These are phyloP conservation scores for Liposcelis brunnea DNA, from an alignment of 2,888 invertebrate species.

Conservation along the genomic window DNA sequence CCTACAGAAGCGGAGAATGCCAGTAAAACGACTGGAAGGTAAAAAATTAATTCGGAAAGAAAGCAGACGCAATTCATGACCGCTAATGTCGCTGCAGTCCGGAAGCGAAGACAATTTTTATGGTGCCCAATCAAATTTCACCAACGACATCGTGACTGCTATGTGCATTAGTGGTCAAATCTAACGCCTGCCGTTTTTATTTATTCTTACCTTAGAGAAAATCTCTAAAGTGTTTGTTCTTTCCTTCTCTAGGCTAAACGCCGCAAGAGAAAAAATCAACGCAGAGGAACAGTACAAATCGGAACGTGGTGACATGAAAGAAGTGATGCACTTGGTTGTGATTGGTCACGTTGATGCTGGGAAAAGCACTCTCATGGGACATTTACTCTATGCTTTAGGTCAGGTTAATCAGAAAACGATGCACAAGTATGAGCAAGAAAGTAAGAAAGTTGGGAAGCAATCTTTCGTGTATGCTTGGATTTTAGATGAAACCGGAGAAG, in stretches of 20 bases:
- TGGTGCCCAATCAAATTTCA: too few relatives aligned
- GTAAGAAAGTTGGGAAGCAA: conserved; percentile 91
- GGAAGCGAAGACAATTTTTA: too few relatives aligned
- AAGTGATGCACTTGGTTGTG: conserved; percentile 78
- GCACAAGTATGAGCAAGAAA: conserved; percentile 96
- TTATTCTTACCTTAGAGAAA: background rate
- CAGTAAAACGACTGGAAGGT: background rate
- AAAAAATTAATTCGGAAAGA: too few relatives aligned
- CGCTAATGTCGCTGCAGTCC: too few relatives aligned
- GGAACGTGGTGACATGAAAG: conserved; percentile 64
- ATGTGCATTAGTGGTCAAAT: too few relatives aligned
- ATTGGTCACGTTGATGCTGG: conserved; percentile 97
- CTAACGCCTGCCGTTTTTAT: too few relatives aligned
- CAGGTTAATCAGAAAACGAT: conserved; percentile 73
- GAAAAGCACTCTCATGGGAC: conserved; percentile 94
- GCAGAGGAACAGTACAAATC: conserved; percentile 45
- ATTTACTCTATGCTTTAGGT: conserved; percentile 70
- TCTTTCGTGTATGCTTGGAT: conserved; percentile 99
- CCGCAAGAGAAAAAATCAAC: conserved; percentile 23
- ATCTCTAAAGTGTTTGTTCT: too few relatives aligned
- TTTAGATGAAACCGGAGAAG: conserved; percentile 95
- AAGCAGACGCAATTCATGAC: too few relatives aligned
- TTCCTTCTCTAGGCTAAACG: too few relatives aligned
- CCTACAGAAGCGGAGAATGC: too few relatives aligned
- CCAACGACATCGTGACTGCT: too few relatives aligned